Base-by-base conservation (phyloP, 1,140 invertebrate species). In the Probaryconus sp. region DNA sequence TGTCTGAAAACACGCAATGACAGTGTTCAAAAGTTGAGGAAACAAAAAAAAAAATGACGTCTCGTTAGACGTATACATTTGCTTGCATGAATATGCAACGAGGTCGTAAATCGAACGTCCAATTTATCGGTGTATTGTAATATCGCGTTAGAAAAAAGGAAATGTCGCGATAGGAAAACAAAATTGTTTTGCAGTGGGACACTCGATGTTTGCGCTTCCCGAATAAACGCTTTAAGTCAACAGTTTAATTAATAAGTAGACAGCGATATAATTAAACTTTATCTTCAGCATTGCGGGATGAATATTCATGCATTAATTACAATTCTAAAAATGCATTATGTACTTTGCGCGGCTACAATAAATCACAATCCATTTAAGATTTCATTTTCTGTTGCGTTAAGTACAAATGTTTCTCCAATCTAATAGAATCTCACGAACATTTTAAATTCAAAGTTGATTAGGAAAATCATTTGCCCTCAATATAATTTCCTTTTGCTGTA, bases 21-120 rank as follows among this genome's bases (percentile, higher is more conserved):
- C 45, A 51, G 37, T 53, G 35, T 35, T 61, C 35, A 5, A 17
- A 21, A 17, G 5, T 5, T n/a, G n/a, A n/a, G n/a, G n/a, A n/a
- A n/a, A n/a, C n/a, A n/a, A n/a, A n/a, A n/a, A 31, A 70, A 74
- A 61, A 74, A 74, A 68, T 50, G 33, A 55, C 55, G 58, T 69
- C 53, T 65, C 58, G 40, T 65, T 67, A 64, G 50, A 64, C 55
- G 63, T 53, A 26, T 51, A 69, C 64, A 42, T 63, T 67, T 61
- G 64, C 60, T n/a, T n/a, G 28, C 64, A 73, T 70, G 64, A 69
- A 73, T 70, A 77, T 77, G 64, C 58, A 77, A 69, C 28, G 38
- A 30, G 16, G 45, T 33, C 26, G 20, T 64, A 67, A 67, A 72
- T 65, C 43, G 50, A 68, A 53, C 38, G 58, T 58, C 71, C 63